phyloP scores from a whole-genome alignment of 2,888 invertebrate genomes.

The Aromia moschata region DNA sequence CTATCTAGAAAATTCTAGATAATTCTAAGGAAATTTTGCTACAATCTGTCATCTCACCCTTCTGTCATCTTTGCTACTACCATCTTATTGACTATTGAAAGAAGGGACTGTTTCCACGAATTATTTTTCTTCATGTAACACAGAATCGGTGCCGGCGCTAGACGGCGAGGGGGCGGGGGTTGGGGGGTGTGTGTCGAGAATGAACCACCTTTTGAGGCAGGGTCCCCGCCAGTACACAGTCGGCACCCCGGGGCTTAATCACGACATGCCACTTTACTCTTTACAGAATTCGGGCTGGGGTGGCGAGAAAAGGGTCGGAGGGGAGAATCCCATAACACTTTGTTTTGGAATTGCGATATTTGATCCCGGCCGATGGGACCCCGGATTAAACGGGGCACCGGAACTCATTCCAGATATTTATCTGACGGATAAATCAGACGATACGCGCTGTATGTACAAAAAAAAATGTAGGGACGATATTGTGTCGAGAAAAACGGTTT shows the following conservation, averaged over 20 bases:
- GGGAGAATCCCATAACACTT: conserved; percentile 40
- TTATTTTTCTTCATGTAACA: no score
- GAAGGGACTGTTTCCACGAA: no score
- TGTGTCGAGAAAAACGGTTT: conserved; percentile 13
- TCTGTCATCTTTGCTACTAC: no score
- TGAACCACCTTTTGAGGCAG: conserved; percentile 4
- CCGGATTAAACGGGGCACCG: conserved; percentile 36
- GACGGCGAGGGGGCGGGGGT: no score
- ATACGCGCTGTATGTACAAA: conserved; percentile 4
- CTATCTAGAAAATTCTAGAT: no score
- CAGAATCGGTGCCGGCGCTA: no score
- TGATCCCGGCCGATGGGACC: conserved; percentile 35
- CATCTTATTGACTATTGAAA: no score
- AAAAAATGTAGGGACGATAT: conserved; percentile 16
- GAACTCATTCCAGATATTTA: conserved; percentile 33
- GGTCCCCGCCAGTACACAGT: conserved; percentile 34
- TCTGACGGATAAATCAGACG: conserved; percentile 37
- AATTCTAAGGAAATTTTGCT: no score
- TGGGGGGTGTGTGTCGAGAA: no score
- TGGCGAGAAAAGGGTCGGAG: conserved; percentile 41
- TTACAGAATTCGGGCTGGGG: conserved; percentile 45
- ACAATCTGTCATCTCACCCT: no score
- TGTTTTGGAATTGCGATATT: conserved; percentile 47
- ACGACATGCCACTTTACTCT: conserved; percentile 58
- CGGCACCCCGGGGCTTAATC: conserved; percentile 55